A percentile compares a stretch with the other conserved stretches of the same genome.
Evolutionary conservation across 2,113 vertebrate genomes (phyloP).

Genomic region (Brachypodius melanocephalos): DNA sequence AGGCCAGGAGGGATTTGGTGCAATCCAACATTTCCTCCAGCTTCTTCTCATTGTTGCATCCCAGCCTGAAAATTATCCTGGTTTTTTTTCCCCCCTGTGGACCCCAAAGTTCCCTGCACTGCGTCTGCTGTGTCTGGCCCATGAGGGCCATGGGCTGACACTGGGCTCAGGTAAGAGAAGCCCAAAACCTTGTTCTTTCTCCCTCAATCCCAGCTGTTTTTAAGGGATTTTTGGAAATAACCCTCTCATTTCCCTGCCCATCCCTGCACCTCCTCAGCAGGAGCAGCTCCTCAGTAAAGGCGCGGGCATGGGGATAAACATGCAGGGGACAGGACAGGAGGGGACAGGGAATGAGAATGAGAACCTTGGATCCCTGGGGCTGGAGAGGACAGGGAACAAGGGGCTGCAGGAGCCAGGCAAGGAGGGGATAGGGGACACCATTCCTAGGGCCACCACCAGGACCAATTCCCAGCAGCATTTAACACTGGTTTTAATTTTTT

Average conservation of each 20-base stretch:
- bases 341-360: background rate
- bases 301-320: background rate
- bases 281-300: background rate
- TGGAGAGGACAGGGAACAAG: background rate
- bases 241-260: fast-evolving
- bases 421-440: fast-evolving
- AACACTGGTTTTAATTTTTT: background rate
- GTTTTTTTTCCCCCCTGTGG: background rate
- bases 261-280: background rate
- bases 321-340: background rate
- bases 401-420: background rate
- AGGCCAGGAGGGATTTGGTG: background rate
- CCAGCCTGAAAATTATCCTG: background rate
- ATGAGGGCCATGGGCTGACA: background rate
- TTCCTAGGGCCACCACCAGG: background rate
- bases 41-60: background rate
- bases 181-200: background rate
- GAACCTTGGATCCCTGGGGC: background rate
- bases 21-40: background rate
- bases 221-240: background rate
- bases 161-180: background rate
- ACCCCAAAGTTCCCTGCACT: background rate
- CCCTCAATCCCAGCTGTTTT: background rate
- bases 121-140: background rate
- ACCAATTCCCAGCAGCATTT: background rate